Evolutionary conservation across 2,888 invertebrate genomes (phyloP), one percentile per base, ranked within the genome.

Genomic region (Mesoligia furuncula): DNA sequence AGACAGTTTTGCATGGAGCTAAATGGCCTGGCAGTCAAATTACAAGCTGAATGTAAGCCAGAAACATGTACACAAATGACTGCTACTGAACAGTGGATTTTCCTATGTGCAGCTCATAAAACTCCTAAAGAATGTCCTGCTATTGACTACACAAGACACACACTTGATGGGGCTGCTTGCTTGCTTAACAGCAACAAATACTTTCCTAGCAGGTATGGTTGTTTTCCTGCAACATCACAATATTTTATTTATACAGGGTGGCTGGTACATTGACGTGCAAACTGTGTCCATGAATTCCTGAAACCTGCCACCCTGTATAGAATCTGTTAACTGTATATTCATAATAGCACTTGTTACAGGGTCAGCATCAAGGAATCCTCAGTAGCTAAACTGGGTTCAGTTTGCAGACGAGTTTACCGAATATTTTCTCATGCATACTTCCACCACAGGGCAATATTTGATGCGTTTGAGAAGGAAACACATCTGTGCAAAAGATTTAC

Each of bases 81-180:
- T 66, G 99, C 99, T 51, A 99, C 99, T 48, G 99, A 99, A 95
- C 99, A 99, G 93, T 99, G 99, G 99, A 99, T 99, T 95, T 99
- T 99, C 95, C 97, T 99, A 74, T 99, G 99, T 97, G 99, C 99
- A 79, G 99, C 99, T 64, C 99, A 99, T 95, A 99, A 99, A 97
- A 99, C 99, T 84, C 99, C 99, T 62, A 99, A 99, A 95, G 99
- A 99, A 97, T 99, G 99, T 95, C 99, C 99, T 77, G 99, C 99
- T 74, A 99, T 99, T 94, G 99, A 99, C 96, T 99, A 99, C 92
- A 99, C 99, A 3, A 97, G 99, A 89, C 99, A 99, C 94, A 99
- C 99, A 65, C 97, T 99, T 84, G 99, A 99, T 96, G 99, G 99
- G 54, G 99, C 99, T 85, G 99, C 99, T 85, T 99, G 99, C 97